Conservation (phyloP, 2,113 vertebrate species). For the Vireo altiloquus region DNA sequence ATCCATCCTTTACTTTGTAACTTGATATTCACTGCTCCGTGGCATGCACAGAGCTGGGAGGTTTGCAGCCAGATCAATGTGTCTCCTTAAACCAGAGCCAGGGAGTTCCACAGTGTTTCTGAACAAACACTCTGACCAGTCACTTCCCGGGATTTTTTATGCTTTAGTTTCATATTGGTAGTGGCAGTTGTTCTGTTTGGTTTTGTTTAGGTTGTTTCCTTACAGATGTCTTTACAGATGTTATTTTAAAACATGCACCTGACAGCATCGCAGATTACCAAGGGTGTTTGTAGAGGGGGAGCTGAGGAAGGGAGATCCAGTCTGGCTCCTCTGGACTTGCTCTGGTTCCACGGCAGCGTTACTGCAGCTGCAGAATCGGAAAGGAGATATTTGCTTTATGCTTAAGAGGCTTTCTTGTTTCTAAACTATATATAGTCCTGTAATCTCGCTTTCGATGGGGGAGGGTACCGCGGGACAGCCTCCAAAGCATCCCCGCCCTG, state of each 20-base stretch:
- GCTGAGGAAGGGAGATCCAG: neutral
- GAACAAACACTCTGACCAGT: neutral
- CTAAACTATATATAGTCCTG: conserved; percentile 60
- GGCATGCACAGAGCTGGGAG: neutral
- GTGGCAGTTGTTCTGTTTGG: neutral
- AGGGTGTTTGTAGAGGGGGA: neutral
- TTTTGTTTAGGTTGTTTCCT: neutral
- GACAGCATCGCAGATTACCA: neutral
- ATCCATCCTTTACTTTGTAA: neutral
- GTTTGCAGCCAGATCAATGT: neutral
- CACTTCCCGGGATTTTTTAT: neutral
- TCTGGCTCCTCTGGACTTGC: neutral
- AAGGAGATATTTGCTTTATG: conserved; percentile 36
- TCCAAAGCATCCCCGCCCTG: neutral
- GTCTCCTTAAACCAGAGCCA: neutral
- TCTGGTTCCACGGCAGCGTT: neutral
- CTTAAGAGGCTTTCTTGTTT: conserved; percentile 58
- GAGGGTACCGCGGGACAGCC: neutral
- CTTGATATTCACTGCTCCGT: neutral
- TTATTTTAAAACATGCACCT: neutral
- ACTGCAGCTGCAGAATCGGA: neutral
- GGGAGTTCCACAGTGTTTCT: neutral
- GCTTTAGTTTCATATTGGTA: neutral
- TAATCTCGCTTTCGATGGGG: conserved; percentile 36
- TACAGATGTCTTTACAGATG: neutral